Base-by-base conservation (phyloP, 2,113 vertebrate genomes). In the Nicator chloris region DNA sequence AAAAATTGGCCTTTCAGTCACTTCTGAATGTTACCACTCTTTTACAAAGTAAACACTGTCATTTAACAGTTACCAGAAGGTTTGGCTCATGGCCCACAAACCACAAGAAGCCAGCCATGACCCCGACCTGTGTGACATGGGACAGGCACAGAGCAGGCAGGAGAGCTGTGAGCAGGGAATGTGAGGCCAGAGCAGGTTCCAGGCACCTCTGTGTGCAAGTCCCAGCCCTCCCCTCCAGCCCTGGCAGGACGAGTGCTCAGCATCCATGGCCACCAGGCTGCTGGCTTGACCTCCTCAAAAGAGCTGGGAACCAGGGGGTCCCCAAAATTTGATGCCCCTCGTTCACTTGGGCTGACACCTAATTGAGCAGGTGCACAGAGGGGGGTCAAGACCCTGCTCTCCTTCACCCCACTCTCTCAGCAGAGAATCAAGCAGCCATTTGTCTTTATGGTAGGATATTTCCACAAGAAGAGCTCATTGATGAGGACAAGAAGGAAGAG, bases 251-350 rank as follows among this genome's bases (percentile, higher is more conserved):
- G 4, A 72, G n/a, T 20, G n/a, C 33, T n/a, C 0, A 0, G 19
- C 30, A 20, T 17, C 30, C 1, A 0, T 14, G 15, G 39, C 40
- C 44, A 37, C 20, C 76, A 65, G 6, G 44, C 40, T 0, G 0
- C 40, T 70, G 42, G 13, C 24, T 30, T 47, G n/a, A 49, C 22
- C 15, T 56, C 50, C 44, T 50, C 4, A 1, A 37, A 56, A 50
- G 22, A 61, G 33, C 45, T 1, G 1, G 14, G 1, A 5, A 37
- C 42, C 30, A 33, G 8, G 7, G 13, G 4, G 16, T 33, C 35
- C 30, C 39, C 21, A 16, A 30, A 57, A 31, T 15, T 15, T 35
- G n/a, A 31, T 33, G 56, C 1, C 31, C 1, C 27, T 75, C 3
- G 0, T 86, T 77, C 7, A 2, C 9, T 1, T 9, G 10, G 65